Percentiles rank a stretch among this genome's conserved stretches.
Conservation (phyloP, 2,113 vertebrate species). For the Hippocampus zosterae region DNA sequence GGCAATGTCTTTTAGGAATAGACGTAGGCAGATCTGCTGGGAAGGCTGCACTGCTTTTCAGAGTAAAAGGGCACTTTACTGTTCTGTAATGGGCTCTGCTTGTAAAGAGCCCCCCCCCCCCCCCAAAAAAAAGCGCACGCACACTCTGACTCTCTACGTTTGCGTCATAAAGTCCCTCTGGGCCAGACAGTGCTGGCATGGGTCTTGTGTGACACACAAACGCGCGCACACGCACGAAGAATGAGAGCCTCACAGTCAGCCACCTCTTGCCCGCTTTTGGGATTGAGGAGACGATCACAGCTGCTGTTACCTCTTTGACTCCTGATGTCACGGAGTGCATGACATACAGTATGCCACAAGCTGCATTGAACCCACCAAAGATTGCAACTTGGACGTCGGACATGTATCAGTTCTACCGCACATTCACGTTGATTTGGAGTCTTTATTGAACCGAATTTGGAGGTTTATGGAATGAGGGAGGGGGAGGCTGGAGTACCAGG, state of each 20-base stretch:
- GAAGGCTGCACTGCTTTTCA: conserved; percentile 17
- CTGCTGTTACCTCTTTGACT: conserved; percentile 21
- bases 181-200: conserved; percentile 31
- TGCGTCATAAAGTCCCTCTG: conserved; percentile 37
- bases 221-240: conserved; percentile 11
- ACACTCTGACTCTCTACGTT: conserved; percentile 20
- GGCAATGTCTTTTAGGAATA: conserved; percentile 43
- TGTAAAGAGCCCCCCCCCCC: conserved; percentile 32
- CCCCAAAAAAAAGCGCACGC: conserved; percentile 17
- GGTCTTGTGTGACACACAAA: conserved; percentile 9
- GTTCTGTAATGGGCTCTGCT: conserved; percentile 35
- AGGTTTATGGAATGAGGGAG: no score
- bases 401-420: background rate
- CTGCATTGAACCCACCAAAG: conserved; percentile 23
- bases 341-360: conserved; percentile 3
- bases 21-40: conserved; percentile 22
- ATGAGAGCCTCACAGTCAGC: conserved; percentile 40
- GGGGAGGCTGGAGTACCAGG: no score
- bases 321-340: conserved; percentile 18
- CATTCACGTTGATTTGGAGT: no score
- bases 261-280: conserved; percentile 20
- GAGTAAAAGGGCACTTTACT: conserved; percentile 25
- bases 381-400: conserved; percentile 1
- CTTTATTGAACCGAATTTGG: no score
- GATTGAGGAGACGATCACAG: conserved; percentile 41